Conservation (phyloP, 1,140 invertebrate species). For the Drosophila orosa region DNA sequence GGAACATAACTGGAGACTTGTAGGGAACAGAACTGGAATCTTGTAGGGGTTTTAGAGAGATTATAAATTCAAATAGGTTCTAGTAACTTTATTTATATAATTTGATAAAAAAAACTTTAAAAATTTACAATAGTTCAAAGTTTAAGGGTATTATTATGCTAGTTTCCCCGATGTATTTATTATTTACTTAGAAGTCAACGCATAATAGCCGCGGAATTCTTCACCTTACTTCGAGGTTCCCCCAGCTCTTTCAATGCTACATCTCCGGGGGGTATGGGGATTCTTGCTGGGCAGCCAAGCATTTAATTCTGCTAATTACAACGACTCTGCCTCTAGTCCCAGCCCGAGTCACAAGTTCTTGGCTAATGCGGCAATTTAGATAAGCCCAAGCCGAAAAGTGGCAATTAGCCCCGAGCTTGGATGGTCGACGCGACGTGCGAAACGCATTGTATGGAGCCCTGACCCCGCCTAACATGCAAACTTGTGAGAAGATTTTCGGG, state of each 20-base stretch:
- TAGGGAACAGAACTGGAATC: not conserved
- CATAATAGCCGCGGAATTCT: slow-evolving; percentile 6
- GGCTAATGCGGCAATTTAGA: slow-evolving; percentile 79
- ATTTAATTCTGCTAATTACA: slow-evolving; percentile 77
- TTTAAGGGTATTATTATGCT: not conserved
- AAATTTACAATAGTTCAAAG: not conserved
- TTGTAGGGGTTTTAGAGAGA: not conserved
- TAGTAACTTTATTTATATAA: not conserved
- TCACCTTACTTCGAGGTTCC: not conserved
- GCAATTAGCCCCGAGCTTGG: slow-evolving; percentile 63
- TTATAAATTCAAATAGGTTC: not conserved
- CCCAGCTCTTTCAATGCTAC: slow-evolving; percentile 29
- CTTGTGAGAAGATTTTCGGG: slow-evolving; percentile 57
- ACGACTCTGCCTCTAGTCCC: slow-evolving; percentile 22
- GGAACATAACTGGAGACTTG: too few relatives aligned
- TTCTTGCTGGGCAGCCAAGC: slow-evolving; percentile 64
- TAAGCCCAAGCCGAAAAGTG: slow-evolving; percentile 60
- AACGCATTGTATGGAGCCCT: slow-evolving; percentile 76
- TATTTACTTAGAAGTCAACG: slow-evolving; percentile 41
- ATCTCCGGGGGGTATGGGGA: slow-evolving; percentile 7
- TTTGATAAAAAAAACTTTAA: not conserved
- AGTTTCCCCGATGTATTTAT: not conserved
- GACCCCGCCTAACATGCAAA: slow-evolving; percentile 73
- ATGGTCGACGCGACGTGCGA: slow-evolving; percentile 52
- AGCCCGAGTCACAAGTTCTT: slow-evolving; percentile 68